These are phyloP conservation scores for Steatornis caripensis DNA, from an alignment of 2,113 vertebrate genomes.

Conservation along the genomic window DNA sequence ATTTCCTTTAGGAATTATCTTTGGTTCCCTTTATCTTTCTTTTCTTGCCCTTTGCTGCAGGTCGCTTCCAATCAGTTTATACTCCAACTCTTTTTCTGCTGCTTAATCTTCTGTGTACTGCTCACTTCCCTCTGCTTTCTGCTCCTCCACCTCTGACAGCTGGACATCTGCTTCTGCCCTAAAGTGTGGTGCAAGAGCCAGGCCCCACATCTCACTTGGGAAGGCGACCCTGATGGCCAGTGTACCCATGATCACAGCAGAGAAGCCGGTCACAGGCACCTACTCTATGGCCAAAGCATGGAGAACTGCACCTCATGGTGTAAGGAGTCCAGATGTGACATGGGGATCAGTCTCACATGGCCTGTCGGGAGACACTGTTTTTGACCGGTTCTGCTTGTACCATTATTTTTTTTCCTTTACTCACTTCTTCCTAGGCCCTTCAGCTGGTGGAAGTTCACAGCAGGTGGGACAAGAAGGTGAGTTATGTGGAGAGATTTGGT, in stretches of 20 bases:
- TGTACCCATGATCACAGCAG: too few species aligned
- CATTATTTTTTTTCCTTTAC: neutral
- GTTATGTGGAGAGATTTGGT: neutral
- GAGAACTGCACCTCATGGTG: neutral
- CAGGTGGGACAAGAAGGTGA: neutral
- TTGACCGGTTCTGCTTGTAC: neutral
- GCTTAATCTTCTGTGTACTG: neutral
- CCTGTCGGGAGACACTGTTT: neutral
- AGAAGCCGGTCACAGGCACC: neutral
- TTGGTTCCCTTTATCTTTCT: constrained; percentile 6
- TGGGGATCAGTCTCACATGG: fast-evolving
- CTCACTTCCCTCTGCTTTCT: neutral
- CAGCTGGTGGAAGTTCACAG: neutral
- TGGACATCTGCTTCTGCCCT: neutral
- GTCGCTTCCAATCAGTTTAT: neutral
- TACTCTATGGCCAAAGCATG: neutral
- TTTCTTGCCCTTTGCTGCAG: neutral
- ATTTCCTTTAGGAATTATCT: neutral
- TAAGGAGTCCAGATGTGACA: neutral
- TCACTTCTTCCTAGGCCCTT: neutral
- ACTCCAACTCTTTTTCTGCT: neutral
- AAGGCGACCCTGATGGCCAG: neutral
- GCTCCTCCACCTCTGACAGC: neutral
- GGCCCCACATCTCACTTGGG: neutral
- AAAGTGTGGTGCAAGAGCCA: neutral